phyloP scores from a whole-genome alignment of 2,113 vertebrate species.

The Cervus canadensis region DNA sequence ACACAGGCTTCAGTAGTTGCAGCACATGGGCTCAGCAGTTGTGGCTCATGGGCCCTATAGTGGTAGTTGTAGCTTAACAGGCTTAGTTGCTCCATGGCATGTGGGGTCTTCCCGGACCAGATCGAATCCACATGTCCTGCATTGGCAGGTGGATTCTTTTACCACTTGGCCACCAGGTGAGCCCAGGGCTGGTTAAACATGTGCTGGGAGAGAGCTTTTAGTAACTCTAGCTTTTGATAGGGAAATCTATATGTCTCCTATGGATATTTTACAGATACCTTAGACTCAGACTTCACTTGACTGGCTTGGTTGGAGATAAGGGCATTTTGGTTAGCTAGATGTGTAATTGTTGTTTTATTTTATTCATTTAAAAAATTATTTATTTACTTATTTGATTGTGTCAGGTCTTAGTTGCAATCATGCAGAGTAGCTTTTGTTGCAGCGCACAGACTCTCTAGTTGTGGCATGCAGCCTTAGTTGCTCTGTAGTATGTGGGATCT shows the following conservation, averaged over 20 bases:
- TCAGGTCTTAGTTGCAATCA: not conserved
- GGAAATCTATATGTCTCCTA: not conserved
- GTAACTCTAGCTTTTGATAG: not conserved
- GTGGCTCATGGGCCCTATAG: not conserved
- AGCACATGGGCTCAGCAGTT: not conserved
- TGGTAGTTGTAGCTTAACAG: not conserved
- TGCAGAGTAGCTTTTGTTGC: not conserved
- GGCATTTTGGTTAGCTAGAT: not conserved
- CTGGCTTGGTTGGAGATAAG: not conserved
- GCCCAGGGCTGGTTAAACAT: not conserved
- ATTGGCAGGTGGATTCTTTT: not conserved
- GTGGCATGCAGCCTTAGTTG: not conserved
- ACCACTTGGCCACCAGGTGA: not conserved
- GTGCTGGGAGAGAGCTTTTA: not conserved
- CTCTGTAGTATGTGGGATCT: not conserved
- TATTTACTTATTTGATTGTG: not conserved
- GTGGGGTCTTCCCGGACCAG: not conserved
- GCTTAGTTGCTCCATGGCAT: not conserved
- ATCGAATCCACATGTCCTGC: not conserved
- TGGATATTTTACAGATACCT: not conserved
- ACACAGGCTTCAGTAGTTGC: not conserved
- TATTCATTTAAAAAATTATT: not conserved
- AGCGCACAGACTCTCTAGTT: not conserved
- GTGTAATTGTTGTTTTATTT: not conserved
- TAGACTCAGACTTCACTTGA: not conserved